These are phyloP conservation scores for Eumeta japonica DNA, from an alignment of 1,140 invertebrate species.

Conservation along the genomic window DNA sequence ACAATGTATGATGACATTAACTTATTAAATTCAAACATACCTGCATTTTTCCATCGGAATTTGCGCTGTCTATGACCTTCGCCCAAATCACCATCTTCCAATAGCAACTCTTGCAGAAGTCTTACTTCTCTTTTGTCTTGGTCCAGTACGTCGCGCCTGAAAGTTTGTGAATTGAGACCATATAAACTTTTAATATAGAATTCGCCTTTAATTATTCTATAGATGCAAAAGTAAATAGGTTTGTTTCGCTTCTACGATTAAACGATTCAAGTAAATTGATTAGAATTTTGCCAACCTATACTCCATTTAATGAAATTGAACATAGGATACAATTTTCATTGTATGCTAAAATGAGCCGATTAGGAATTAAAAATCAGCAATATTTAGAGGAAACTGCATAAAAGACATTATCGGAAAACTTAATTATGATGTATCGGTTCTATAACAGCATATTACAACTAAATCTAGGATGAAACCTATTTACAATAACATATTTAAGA, in stretches of 20 bases:
- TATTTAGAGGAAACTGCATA: too few relatives aligned
- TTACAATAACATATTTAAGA: too few relatives aligned
- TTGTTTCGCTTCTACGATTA: neutral
- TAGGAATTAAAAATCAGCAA: too few relatives aligned
- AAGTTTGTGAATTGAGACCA: constrained; percentile 10
- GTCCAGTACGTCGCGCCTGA: constrained; percentile 72
- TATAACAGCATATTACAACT: too few relatives aligned
- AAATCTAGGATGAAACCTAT: too few relatives aligned
- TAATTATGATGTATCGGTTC: too few relatives aligned
- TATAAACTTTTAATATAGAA: constrained; percentile 6
- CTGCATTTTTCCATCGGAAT: constrained; percentile 79
- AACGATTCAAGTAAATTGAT: neutral
- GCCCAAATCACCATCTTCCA: constrained; percentile 86
- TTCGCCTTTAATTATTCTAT: too few relatives aligned
- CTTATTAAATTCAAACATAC: constrained; percentile 45
- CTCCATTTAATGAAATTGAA: too few relatives aligned
- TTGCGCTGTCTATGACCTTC: constrained; percentile 70
- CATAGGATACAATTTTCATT: too few relatives aligned
- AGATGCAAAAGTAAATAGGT: neutral
- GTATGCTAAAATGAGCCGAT: too few relatives aligned
- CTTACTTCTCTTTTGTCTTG: constrained; percentile 79
- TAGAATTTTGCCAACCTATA: too few relatives aligned
- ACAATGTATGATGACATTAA: neutral
- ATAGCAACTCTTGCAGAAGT: constrained; percentile 75
- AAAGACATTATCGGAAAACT: too few relatives aligned